Percentiles rank a stretch among this genome's conserved stretches.
Evolutionary conservation across 2,888 invertebrate genomes (phyloP).

Genomic region (Ceriagrion tenellum): DNA sequence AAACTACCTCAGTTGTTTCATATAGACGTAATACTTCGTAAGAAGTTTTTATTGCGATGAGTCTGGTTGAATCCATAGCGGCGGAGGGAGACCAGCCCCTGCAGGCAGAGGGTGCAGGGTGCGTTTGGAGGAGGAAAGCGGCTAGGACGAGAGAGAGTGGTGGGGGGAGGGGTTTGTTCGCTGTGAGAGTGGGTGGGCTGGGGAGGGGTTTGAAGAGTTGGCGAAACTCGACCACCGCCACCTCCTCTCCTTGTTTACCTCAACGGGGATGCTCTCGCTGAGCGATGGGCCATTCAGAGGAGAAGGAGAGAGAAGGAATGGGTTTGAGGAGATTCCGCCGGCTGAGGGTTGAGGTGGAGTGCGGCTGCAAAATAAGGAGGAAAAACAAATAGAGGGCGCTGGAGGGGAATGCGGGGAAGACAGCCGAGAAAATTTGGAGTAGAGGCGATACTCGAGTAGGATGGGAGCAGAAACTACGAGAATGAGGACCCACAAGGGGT

Average conservation of each 20-base stretch:
- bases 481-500: neutral
- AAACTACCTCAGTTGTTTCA: too few relatives aligned
- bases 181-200: neutral
- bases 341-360: neutral
- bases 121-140: too few relatives aligned
- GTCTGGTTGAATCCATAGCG: too few relatives aligned
- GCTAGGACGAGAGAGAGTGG: too few relatives aligned
- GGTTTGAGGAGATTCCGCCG: neutral
- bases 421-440: neutral
- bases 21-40: too few relatives aligned
- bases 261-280: neutral
- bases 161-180: neutral
- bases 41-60: too few relatives aligned
- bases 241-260: constrained; percentile 12
- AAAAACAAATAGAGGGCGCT: neutral
- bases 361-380: constrained; percentile 6
- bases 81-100: too few relatives aligned
- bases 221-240: neutral
- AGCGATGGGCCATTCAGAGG: neutral
- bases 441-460: neutral
- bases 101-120: too few relatives aligned
- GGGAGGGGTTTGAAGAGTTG: neutral
- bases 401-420: neutral
- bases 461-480: neutral
- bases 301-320: neutral